phyloP scores from a whole-genome alignment of 2,888 invertebrate genomes.

The Caenorhabditis drosophilae region DNA sequence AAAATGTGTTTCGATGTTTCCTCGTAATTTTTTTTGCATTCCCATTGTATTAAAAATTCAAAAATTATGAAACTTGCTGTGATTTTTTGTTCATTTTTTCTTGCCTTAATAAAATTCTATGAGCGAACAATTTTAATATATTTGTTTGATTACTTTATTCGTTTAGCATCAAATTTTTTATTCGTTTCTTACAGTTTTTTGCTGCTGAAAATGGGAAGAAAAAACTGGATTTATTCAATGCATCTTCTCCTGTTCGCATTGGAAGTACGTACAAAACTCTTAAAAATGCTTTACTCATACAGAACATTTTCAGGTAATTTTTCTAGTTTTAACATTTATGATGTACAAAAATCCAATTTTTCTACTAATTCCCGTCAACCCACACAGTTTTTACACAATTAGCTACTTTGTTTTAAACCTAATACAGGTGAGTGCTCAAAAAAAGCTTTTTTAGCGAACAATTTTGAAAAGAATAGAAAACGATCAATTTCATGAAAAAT shows the following conservation, averaged over 20 bases:
- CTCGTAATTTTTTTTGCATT: no score
- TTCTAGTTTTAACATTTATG: conserved; percentile 8
- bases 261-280: background rate
- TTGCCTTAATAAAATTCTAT: no score
- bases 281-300: background rate
- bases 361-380: conserved; percentile 22
- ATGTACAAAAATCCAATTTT: conserved; percentile 23
- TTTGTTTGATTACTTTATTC: no score
- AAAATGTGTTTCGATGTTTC: no score
- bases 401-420: conserved; percentile 18
- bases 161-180: no score
- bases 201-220: background rate
- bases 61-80: background rate
- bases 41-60: no score
- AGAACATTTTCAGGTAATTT: background rate
- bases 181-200: no score
- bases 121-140: no score
- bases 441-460: background rate
- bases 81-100: background rate
- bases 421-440: no score
- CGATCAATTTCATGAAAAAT: no score
- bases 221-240: conserved; percentile 20
- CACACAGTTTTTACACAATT: conserved; percentile 14
- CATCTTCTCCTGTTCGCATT: conserved; percentile 11
- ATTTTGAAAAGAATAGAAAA: no score